These are phyloP conservation scores for Hermaeophaga mercurialis DNA, from an alignment of 2,888 invertebrate species.

Conservation along the genomic window DNA sequence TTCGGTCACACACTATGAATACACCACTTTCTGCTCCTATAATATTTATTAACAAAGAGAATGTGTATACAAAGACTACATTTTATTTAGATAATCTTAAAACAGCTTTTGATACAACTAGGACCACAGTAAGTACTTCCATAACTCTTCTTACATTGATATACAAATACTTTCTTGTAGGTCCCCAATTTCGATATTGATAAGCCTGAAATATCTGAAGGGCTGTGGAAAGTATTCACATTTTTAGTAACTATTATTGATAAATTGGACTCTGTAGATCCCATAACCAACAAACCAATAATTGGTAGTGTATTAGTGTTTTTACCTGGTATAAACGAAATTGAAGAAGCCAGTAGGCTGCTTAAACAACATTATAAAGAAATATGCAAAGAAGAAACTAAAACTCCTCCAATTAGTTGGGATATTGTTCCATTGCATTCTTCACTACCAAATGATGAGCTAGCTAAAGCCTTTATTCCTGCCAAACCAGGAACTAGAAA, in stretches of 20 bases:
- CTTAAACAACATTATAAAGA: slow-evolving; percentile 40
- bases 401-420: slow-evolving; percentile 43
- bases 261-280: slow-evolving; percentile 60
- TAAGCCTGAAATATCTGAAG: slow-evolving; percentile 57
- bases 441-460: slow-evolving; percentile 70
- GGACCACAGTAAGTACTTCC: neutral
- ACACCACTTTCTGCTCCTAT: slow-evolving; percentile 61
- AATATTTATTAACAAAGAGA: slow-evolving; percentile 61
- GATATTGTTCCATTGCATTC: slow-evolving; percentile 64
- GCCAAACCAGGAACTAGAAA: slow-evolving; percentile 73
- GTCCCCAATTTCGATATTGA: slow-evolving; percentile 64
- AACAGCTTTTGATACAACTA: neutral
- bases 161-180: slow-evolving; percentile 50
- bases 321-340: slow-evolving; percentile 86
- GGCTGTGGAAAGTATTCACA: slow-evolving; percentile 54
- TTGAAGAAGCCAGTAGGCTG: slow-evolving; percentile 69
- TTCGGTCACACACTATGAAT: slow-evolving; percentile 56
- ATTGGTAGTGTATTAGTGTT: slow-evolving; percentile 81
- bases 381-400: neutral
- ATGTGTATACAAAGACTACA: slow-evolving; percentile 63
- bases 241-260: slow-evolving; percentile 69
- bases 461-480: slow-evolving; percentile 64
- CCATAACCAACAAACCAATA: slow-evolving; percentile 35
- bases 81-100: slow-evolving; percentile 64
- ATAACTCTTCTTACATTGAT: too few relatives aligned